Evolutionary conservation across 1,140 invertebrate species (phyloP), one percentile per base, ranked within the genome.

Genomic region (Pogonomyrmex barbatus): DNA sequence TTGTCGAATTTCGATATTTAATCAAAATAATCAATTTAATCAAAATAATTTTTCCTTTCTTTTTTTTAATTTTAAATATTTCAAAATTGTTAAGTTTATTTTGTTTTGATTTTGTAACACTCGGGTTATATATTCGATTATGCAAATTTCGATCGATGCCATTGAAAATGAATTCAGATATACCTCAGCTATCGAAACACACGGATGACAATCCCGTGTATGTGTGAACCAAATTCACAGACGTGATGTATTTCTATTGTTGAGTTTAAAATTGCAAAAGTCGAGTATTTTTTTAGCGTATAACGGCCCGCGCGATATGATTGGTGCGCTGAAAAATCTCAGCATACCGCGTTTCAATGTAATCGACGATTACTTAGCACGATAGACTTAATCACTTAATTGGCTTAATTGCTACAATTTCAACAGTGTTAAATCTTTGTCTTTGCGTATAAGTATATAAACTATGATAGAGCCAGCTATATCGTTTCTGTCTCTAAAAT

Each of bases 401-500:
- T 68, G 62, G 81, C 76, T 77, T 89, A 90, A 42, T 77, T 60
- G 50, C 67, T 90, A 86, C 47, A 90, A 54, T 90, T 88, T 91
- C 85, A 90, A 91, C 87, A 85, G 90, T 87, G 56, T 92, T 92
- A 88, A 94, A 93, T 87, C 92, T 92, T 92, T 90, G 84, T 89
- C 84, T 91, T 92, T 90, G 90, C 86, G 88, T 78, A 81, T 87
- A 87, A 92, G 78, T 92, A 92, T 92, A 92, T 91, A 91, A 93
- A 92, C 92, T 94, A 94, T 92, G 91, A 94, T 94, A 94, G 93
- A 94, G 93, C 93, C 93, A 94, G 91, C 93, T 94, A 93, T 92
- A 91, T 94, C 93, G 92, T 93, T 87, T 91, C 86, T 89, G 88
- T 87, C 86, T 89, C 92, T 93, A 93, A 88, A 88, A 92, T 87